Evolutionary conservation across 2,888 invertebrate species (phyloP).

Genomic region (Pheosia tremula): DNA sequence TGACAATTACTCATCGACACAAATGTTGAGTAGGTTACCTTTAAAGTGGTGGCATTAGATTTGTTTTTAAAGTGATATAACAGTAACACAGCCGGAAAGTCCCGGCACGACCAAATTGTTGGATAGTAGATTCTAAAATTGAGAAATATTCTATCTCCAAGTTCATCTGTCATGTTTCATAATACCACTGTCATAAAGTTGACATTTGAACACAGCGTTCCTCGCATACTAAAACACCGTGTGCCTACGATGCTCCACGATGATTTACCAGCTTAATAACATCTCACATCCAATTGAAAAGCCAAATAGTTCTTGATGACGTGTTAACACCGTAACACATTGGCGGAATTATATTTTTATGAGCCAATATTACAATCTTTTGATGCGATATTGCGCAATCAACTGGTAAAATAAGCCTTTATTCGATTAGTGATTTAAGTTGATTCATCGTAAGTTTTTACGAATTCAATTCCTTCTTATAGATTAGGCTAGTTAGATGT

Average conservation of each 20-base stretch:
- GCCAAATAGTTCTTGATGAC: conserved; percentile 1
- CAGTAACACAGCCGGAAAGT: too few species aligned
- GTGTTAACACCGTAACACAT: background rate
- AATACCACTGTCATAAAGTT: background rate
- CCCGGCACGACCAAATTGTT: too few species aligned
- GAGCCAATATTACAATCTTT: background rate
- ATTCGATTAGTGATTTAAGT: background rate
- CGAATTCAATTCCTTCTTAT: background rate
- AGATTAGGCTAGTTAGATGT: too few species aligned
- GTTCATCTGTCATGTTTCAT: background rate
- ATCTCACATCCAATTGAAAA: background rate
- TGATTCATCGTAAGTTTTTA: background rate
- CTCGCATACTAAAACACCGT: background rate
- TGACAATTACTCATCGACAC: too few species aligned
- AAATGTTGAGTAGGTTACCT: too few species aligned
- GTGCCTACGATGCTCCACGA: background rate
- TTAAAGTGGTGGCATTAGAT: too few species aligned
- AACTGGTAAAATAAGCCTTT: background rate
- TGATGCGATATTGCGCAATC: background rate
- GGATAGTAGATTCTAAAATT: too few species aligned
- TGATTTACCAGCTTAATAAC: background rate
- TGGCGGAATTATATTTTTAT: background rate
- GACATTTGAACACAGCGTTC: background rate
- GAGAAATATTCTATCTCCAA: too few species aligned
- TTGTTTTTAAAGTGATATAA: too few species aligned